Base-by-base conservation (phyloP, 2,113 vertebrate species). In the Lepisosteus oculatus region DNA sequence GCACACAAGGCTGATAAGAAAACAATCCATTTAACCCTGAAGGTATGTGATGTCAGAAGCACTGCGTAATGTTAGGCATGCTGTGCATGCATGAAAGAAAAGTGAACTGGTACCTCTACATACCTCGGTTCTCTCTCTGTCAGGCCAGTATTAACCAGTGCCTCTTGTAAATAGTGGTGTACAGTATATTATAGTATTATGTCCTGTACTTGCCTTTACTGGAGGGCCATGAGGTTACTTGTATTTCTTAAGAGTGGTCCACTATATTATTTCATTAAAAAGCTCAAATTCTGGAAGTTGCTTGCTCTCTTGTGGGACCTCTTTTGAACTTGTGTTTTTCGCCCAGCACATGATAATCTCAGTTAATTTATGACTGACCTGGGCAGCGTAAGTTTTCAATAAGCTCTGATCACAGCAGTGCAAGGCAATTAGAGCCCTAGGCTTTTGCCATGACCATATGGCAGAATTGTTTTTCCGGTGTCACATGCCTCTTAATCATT, bases 11-110 rank as follows among this genome's bases (percentile, higher is more conserved):
- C 78, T 82, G 82, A 81, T 79, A 68, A 76, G 64, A 74, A 72
- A 78, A 62, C 69, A 65, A 7, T 1, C 61, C 4, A n/a, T 67
- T 77, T 57, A 2, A 65, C 69, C 69, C 54, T 61, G 13, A 55
- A 57, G 64, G 62, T 13, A 15, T 47, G 68, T 29, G 42, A 65
- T 15, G 7, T 44, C 43, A n/a, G 9, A 55, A 42, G 2, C 43
- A n/a, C 15, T 61, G 55, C 67, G 15, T 55, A 6, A 12, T n/a
- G 12, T 17, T 17, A 69, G n/a, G 8, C 14, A 68, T 51, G 45
- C 61, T 65, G 12, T 59, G 70, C 69, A 72, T 83, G 77, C 79
- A 81, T 77, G 76, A 84, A 83, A 81, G 79, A 80, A 81, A 77
- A 77, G 74, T 68, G 71, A 65, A 66, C 55, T 43, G 78, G 54